Evolutionary conservation across 1,140 invertebrate species (phyloP), one percentile per base, ranked within the genome.

Genomic region (Drosophila albomicans): DNA sequence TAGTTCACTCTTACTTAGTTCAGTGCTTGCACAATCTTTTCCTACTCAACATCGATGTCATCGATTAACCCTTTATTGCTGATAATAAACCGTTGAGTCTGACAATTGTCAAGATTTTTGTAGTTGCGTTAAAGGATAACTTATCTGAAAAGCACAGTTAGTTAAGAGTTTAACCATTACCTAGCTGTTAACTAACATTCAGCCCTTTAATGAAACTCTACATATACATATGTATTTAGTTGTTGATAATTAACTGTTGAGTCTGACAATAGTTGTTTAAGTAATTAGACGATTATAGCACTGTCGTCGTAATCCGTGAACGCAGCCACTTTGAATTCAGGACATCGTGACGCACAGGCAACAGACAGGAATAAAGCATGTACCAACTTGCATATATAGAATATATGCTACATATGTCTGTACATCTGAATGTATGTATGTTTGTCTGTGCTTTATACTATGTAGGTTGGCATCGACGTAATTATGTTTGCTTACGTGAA

Each of bases 401-500:
- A 25, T 25, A 25, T 32, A 13, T 13, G 5, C 48, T 63, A 57
- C 38, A 52, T 56, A 15, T 48, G 16, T 30, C 65, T 20, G 13
- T 51, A 48, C 30, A 32, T 32, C 35, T 51, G 30, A 48, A 20
- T 13, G 46, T 54, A n/a, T 25, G 13, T 64, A 8, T 49, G 28
- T 25, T 28, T 72, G 54, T 11, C 13, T 61, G 48, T 64, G 20
- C 20, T 4, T 25, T 25, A 25, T 25, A 25, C 20, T 25, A 48
- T 57, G 64, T 67, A 68, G 57, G 57, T 72, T 88, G 84, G 74
- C 78, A 80, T 80, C 67, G 80, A 56, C 84, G 84, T 89, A 88
- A 88, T 88, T 88, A 88, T 88, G 84, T 88, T 88, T 88, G 84
- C 78, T 84, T 84, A 87, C 84, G 84, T 89, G 80, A 85, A 70